A percentile compares a stretch with the other conserved stretches of the same genome.
phyloP scores from a whole-genome alignment of 2,113 vertebrate species.

The Phrynocephalus versicolor region DNA sequence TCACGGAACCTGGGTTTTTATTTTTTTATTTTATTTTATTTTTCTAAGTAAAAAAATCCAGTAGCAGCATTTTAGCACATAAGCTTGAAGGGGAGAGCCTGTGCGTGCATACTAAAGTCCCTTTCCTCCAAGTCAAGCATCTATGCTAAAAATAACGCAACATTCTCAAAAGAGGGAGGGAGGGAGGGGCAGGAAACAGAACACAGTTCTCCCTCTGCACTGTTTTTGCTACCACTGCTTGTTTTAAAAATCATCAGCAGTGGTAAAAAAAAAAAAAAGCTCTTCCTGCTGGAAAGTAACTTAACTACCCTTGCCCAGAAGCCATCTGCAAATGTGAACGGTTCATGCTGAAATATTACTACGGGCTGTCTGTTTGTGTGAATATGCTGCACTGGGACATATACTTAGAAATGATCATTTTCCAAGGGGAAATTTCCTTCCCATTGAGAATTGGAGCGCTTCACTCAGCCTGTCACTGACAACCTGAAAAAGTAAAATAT shows the following conservation, averaged over 20 bases:
- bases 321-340: background rate
- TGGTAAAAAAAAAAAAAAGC: background rate
- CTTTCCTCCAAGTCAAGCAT: background rate
- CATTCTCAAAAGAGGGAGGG: background rate
- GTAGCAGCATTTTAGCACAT: background rate
- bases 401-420: too few relatives aligned
- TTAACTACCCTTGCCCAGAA: too few relatives aligned
- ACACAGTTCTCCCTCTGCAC: background rate
- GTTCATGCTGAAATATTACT: background rate
- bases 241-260: background rate
- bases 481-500: too few relatives aligned
- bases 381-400: background rate
- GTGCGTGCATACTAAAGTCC: background rate
- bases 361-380: background rate
- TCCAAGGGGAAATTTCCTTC: too few relatives aligned
- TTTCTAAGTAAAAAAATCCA: background rate
- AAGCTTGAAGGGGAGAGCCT: background rate
- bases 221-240: background rate
- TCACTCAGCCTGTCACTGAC: too few relatives aligned
- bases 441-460: too few relatives aligned
- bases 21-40: background rate
- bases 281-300: background rate
- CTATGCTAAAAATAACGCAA: background rate
- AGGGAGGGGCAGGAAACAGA: background rate
- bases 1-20: background rate